Evolutionary conservation across 2,888 invertebrate species (phyloP), one percentile per base, ranked within the genome.

Genomic region (Drosophila sordidula): DNA sequence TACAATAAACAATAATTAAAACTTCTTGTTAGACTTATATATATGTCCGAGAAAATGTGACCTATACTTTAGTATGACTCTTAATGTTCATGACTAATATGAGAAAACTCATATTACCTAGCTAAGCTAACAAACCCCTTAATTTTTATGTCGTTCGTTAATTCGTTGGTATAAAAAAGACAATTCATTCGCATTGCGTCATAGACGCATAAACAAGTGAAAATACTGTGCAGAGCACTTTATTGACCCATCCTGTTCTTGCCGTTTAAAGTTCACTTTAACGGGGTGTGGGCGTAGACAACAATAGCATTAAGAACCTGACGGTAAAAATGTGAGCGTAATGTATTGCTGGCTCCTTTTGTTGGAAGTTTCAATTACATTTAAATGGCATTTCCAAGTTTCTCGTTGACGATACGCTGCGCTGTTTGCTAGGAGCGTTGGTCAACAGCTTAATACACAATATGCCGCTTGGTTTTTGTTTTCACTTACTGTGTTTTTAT

Each of bases 351-450:
- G 34, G 69, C 36, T 67, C 72, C 88, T 87, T 87, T 87, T 86
- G 87, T 86, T 79, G 77, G 72, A 76, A 81, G 84, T 81, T 89
- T 87, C 82, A 83, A 85, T 90, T 89, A 80, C 86, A 81, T 86
- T 85, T 90, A 89, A 90, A 90, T 90, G 84, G 75, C 82, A 79
- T 82, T 87, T 80, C 71, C 75, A 71, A 78, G 79, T 72, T 80
- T 71, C 71, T 68, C 56, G 78, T 80, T 81, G 81, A 56, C 67
- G 72, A 72, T 63, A 72, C 50, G 49, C 59, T 12, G 34, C 55
- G 39, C 45, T 72, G 62, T 72, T 67, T 77, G 72, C 63, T 50
- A 11, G 59, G 71, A 65, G 59, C 76, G 62, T 70, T 79, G 49
- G 75, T 64, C 67, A 70, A 78, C 81, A 72, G 79, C 83, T 88